Evolutionary conservation across 2,113 vertebrate species (phyloP), one percentile per base, ranked within the genome.

Genomic region (Vombatus ursinus): DNA sequence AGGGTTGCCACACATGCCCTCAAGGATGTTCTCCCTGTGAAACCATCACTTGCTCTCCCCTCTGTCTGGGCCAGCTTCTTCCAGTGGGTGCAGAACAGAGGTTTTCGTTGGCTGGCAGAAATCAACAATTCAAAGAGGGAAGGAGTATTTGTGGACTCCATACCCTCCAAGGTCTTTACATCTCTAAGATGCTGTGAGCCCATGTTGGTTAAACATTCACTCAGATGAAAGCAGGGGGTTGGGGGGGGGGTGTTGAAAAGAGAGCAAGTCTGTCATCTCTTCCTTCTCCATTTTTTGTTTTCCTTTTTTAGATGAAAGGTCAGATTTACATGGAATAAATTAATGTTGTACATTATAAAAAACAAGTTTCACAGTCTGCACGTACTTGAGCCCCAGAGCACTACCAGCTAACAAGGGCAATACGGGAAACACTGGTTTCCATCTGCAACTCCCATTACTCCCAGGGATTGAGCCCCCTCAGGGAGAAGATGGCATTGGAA

Each of bases 281-380:
- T 47, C 14, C 57, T 44, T 12, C 1, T 44, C 68, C 68, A 44
- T 84, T 84, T 84, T 77, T 84, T 84, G 68, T 84, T 84, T 84
- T 84, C 68, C 68, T 44, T 84, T 84, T 84, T 84, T 84, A 84
- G 68, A 94, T 96, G 16, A 95, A 96, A 98, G 94, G 97, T 97
- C 61, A 89, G 92, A 95, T 98, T 96, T 98, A 91, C 95, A 97
- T 97, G 23, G 50, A 96, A 95, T 93, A 95, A 93, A 98, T 97
- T 49, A 93, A 52, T 68, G 93, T 96, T 96, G 52, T 22, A 3
- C 50, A 0, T 0, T 0, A 54, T 90, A 94, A 68, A 68, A 97
- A 97, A 91, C 93, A 93, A 98, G 89, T 84, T 84, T 84, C 68
- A 84, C 37, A 84, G 68, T n/a, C 37, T 84, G n/a, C 16, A 44